Evolutionary conservation across 2,797 vertebrate genomes (phyloP).

Genomic region (Chaunax sp.): DNA sequence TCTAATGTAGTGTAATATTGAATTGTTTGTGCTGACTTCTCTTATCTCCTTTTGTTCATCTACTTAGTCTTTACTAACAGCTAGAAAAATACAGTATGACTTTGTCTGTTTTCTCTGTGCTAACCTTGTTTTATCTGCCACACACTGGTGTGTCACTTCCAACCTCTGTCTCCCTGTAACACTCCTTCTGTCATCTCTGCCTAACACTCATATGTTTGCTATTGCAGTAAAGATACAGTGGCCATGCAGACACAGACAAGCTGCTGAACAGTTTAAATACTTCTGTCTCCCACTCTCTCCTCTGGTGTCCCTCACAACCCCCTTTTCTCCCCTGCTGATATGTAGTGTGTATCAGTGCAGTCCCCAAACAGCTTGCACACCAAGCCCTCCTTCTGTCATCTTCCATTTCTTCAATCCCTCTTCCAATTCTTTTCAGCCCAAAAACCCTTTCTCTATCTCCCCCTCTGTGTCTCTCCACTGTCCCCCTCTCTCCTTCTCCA

Average conservation of each 20-base stretch:
- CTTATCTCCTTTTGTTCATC: slow-evolving; percentile 24
- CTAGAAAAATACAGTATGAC: slow-evolving; percentile 12
- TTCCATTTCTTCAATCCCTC: slow-evolving; percentile 18
- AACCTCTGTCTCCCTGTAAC: slow-evolving; percentile 34
- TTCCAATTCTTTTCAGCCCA: slow-evolving; percentile 16
- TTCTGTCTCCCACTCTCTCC: slow-evolving; percentile 24
- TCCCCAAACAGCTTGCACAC: slow-evolving; percentile 58
- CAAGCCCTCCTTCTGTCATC: slow-evolving; percentile 56
- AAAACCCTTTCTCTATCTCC: background rate
- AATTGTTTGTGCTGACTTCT: slow-evolving; percentile 24
- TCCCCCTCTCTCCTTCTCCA: slow-evolving; percentile 5
- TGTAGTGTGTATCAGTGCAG: slow-evolving; percentile 56
- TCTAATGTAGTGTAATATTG: slow-evolving; percentile 35
- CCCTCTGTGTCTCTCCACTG: slow-evolving; percentile 2
- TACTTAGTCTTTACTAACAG: slow-evolving; percentile 33
- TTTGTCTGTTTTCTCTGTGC: slow-evolving; percentile 31
- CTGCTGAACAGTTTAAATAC: slow-evolving; percentile 48
- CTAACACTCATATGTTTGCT: slow-evolving; percentile 56
- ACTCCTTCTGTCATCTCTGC: slow-evolving; percentile 47
- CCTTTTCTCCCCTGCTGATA: slow-evolving; percentile 42
- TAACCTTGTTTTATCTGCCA: slow-evolving; percentile 50
- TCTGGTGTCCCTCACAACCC: background rate
- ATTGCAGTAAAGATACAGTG: slow-evolving; percentile 59
- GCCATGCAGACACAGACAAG: slow-evolving; percentile 50
- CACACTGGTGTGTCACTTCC: slow-evolving; percentile 35